These are phyloP conservation scores for Hydropsyche betteni DNA, from an alignment of 2,888 invertebrate genomes.

Conservation along the genomic window DNA sequence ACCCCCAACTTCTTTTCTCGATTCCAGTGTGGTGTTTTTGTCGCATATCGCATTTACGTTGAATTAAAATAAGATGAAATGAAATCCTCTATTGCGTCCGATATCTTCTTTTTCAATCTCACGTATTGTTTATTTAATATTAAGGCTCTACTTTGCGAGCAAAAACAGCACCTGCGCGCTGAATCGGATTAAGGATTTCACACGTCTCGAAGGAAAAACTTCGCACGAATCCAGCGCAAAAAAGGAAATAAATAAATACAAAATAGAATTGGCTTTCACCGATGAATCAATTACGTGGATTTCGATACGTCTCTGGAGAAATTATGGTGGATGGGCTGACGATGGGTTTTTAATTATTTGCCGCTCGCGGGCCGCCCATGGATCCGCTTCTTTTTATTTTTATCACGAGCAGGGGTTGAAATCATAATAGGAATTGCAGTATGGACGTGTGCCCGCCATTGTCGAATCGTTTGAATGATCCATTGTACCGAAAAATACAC, in stretches of 20 bases:
- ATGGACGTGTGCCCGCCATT: slow-evolving; percentile 50
- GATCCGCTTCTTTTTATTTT: slow-evolving; percentile 37
- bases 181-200: slow-evolving; percentile 32
- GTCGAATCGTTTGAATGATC: slow-evolving; percentile 51
- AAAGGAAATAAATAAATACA: neutral
- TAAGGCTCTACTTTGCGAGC: slow-evolving; percentile 21
- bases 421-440: slow-evolving; percentile 52
- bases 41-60: neutral
- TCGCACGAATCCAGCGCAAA: neutral
- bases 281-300: slow-evolving; percentile 23
- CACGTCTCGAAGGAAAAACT: slow-evolving; percentile 12
- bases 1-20: slow-evolving; percentile 32
- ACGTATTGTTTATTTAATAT: slow-evolving; percentile 25
- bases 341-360: neutral
- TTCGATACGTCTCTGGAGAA: neutral
- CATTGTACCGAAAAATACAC: slow-evolving; percentile 52
- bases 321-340: neutral
- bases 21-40: neutral
- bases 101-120: slow-evolving; percentile 25
- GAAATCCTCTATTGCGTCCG: slow-evolving; percentile 13
- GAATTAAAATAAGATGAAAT: neutral
- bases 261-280: slow-evolving; percentile 9
- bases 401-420: slow-evolving; percentile 44
- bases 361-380: slow-evolving; percentile 36
- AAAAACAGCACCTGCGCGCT: slow-evolving; percentile 21